These are phyloP conservation scores for Diplazon laetatorius DNA, from an alignment of 2,888 invertebrate genomes.

Conservation along the genomic window DNA sequence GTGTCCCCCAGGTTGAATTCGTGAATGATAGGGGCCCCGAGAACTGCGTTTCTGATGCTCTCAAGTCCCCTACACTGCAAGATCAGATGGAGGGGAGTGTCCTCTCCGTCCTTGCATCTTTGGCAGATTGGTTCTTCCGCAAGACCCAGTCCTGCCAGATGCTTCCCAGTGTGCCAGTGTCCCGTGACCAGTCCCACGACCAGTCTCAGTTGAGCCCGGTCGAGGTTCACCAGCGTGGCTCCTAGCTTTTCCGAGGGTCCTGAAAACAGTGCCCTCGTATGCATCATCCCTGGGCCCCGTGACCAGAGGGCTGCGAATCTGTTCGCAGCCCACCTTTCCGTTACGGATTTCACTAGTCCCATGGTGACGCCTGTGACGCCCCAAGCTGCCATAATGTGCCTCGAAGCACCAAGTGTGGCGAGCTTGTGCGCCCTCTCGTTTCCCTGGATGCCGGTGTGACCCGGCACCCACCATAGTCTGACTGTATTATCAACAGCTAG, in stretches of 20 bases:
- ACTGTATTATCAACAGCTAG: constrained; percentile 1
- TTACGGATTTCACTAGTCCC: neutral
- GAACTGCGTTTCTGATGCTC: neutral
- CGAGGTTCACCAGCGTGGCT: constrained; percentile 11
- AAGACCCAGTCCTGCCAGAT: constrained; percentile 4
- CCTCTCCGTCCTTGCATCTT: constrained; percentile 9
- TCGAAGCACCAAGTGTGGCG: constrained; percentile 1
- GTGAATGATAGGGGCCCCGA: constrained; percentile 1
- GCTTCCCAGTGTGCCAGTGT: constrained; percentile 18
- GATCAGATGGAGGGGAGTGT: constrained; percentile 16
- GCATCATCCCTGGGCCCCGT: neutral
- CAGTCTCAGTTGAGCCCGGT: constrained; percentile 1
- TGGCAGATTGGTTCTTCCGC: constrained; percentile 9
- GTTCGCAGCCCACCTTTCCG: neutral
- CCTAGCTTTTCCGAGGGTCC: constrained; percentile 28
- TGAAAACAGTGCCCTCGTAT: constrained; percentile 25
- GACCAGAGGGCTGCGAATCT: constrained; percentile 1
- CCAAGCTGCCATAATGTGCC: neutral
- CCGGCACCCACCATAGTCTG: constrained; percentile 30
- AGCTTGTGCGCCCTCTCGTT: constrained; percentile 13
- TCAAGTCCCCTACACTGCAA: neutral
- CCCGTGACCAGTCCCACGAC: constrained; percentile 34
- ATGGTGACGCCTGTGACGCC: neutral
- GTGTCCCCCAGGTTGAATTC: neutral
- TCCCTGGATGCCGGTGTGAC: constrained; percentile 11